phyloP scores from a whole-genome alignment of 2,888 invertebrate species.

The Dicycla oo region DNA sequence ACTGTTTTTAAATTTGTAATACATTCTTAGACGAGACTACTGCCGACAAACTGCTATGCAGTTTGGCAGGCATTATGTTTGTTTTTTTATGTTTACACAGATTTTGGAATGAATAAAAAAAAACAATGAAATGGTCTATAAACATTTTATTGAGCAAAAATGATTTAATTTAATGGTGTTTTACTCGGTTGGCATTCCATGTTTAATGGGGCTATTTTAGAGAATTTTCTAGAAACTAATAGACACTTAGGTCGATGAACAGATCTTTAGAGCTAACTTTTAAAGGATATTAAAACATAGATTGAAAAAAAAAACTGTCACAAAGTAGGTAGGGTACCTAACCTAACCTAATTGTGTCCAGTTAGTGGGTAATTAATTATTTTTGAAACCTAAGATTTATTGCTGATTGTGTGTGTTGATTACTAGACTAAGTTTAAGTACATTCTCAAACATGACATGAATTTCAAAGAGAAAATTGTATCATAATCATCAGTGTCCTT shows the following conservation, averaged over 20 bases:
- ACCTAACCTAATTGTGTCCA: too few relatives aligned
- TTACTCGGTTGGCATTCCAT: constrained; percentile 30
- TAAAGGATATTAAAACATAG: not conserved
- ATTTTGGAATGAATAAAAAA: too few relatives aligned
- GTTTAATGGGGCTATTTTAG: constrained; percentile 15
- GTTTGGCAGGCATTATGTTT: too few relatives aligned
- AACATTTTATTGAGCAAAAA: constrained; percentile 70
- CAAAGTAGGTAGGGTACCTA: too few relatives aligned
- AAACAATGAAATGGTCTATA: constrained; percentile 53
- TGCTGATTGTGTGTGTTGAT: not conserved
- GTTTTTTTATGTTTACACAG: too few relatives aligned
- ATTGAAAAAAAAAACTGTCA: not conserved
- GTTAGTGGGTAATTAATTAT: too few relatives aligned
- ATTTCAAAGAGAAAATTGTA: not conserved
- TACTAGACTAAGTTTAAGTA: not conserved
- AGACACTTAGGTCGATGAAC: not conserved
- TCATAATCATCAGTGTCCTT: not conserved
- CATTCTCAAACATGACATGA: not conserved
- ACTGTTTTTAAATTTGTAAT: too few relatives aligned
- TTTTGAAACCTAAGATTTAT: not conserved
- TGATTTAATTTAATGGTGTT: constrained; percentile 47
- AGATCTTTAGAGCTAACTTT: not conserved
- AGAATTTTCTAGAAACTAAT: constrained; percentile 43
- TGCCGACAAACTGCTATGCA: too few relatives aligned
- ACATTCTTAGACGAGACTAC: too few relatives aligned